Conservation (phyloP, 92 coral and sea anemone species). For the Blastomussa wellsi region DNA sequence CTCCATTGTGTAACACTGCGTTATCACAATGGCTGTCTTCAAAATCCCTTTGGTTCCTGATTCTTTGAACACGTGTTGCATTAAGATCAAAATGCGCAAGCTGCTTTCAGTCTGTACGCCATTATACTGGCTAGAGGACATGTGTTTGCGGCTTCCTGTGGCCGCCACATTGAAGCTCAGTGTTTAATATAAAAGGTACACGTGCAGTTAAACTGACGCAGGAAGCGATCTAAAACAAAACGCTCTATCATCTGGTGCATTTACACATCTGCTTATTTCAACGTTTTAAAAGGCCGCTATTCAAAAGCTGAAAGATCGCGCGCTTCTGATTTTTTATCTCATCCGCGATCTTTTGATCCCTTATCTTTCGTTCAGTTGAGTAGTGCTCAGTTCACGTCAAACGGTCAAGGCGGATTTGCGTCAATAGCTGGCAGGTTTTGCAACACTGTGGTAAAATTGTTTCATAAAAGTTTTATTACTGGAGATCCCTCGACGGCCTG, state of each 20-base stretch:
- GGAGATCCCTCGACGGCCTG: neutral
- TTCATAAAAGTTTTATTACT: neutral
- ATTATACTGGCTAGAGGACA: conserved; percentile 17
- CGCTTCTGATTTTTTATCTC: conserved; percentile 28
- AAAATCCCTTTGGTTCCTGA: conserved; percentile 17
- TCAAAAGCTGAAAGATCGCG: conserved; percentile 32
- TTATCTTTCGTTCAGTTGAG: conserved; percentile 33
- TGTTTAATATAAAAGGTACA: conserved; percentile 4
- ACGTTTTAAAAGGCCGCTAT: conserved; percentile 37
- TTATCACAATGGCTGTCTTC: conserved; percentile 30
- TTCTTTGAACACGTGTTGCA: conserved; percentile 51
- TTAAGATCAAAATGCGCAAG: neutral
- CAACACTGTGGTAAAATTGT: conserved; percentile 1
- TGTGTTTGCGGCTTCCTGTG: conserved; percentile 8
- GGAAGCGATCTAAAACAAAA: conserved; percentile 36
- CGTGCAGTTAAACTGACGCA: conserved; percentile 18
- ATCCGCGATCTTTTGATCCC: conserved; percentile 37
- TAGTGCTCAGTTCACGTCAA: conserved; percentile 36
- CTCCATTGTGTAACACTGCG: conserved; percentile 35
- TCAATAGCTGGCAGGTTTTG: conserved; percentile 9
- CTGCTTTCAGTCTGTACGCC: neutral
- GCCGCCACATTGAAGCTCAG: neutral
- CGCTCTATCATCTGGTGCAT: conserved; percentile 24
- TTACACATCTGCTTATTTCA: conserved; percentile 32
- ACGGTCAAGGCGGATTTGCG: conserved; percentile 10